Evolutionary conservation across 2,888 invertebrate genomes (phyloP), one percentile per base, ranked within the genome.

Genomic region (Acleris literana): DNA sequence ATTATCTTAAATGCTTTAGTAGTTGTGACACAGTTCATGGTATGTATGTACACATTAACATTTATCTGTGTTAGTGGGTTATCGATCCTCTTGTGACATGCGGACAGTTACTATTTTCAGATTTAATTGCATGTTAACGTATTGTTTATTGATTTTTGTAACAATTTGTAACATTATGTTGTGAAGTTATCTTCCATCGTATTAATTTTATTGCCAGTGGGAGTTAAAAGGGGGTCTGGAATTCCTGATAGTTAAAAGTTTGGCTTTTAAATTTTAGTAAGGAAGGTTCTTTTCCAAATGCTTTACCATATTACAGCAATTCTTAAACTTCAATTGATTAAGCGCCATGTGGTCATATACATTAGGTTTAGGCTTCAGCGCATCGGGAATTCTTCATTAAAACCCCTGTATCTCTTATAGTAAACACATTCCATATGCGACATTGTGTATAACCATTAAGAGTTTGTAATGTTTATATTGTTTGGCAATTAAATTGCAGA

Each of bases 31-130:
- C 55, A 20, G 39, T 18, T 43, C n/a, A 16, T 7, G 22, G 29
- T 17, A 25, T 25, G 25, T 25, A 25, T 6, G 6, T 6, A 18
- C 33, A 39, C 46, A 60, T 22, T 17, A 33, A 56, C 20, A 64
- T 29, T 44, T 56, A 65, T 65, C 65, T 60, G 55, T 65, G 60
- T 65, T 56, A 65, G 54, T 61, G 60, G 65, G 65, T 65, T 61
- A 56, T 65, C 65, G 51, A 29, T 65, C 51, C 60, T 44, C 51
- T 43, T 43, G 44, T 20, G 51, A 33, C 60, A 56, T 55, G 60
- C 25, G 52, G 22, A 46, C 25, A 46, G 62, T 39, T 43, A 49
- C 60, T 55, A 56, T 51, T 44, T 65, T 51, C 56, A 60, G 51
- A 3, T 51, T 49, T 56, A 65, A 65, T 20, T 61, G 48, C 25